These are phyloP conservation scores for Pseudopipra pipra DNA, from an alignment of 2,113 vertebrate genomes.

Conservation along the genomic window DNA sequence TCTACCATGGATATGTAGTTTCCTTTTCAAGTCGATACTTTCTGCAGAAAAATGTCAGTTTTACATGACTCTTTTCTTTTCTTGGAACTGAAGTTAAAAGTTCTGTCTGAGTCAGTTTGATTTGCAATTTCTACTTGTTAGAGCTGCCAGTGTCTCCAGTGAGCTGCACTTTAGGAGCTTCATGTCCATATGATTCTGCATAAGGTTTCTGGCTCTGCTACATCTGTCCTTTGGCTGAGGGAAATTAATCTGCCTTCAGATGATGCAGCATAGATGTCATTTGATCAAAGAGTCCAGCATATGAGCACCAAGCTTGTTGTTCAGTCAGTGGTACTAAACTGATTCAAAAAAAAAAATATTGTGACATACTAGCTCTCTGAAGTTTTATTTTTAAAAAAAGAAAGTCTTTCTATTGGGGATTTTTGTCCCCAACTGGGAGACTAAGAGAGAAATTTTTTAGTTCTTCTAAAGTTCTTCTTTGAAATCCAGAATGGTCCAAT, in stretches of 20 bases:
- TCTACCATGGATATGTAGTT: background rate
- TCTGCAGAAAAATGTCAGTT: background rate
- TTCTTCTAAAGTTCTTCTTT: background rate
- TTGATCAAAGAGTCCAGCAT: background rate
- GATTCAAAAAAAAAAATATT: background rate
- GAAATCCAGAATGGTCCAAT: background rate
- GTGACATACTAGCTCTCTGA: background rate
- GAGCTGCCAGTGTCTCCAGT: background rate
- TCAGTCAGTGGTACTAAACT: background rate
- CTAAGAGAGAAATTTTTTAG: background rate
- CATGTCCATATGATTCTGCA: background rate
- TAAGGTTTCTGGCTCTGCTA: background rate
- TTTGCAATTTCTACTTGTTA: background rate
- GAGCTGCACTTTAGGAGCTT: background rate
- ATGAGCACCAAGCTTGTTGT: background rate
- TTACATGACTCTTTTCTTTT: background rate
- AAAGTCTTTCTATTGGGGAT: background rate
- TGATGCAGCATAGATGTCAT: background rate
- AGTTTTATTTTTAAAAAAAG: background rate
- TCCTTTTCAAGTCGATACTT: background rate
- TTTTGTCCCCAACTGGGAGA: background rate
- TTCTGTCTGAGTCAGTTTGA: background rate
- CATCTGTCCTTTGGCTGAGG: background rate
- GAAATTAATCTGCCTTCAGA: background rate
- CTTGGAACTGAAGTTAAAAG: background rate